Conservation (phyloP, 2,797 vertebrate species). For the Sphaeramia orbicularis region DNA sequence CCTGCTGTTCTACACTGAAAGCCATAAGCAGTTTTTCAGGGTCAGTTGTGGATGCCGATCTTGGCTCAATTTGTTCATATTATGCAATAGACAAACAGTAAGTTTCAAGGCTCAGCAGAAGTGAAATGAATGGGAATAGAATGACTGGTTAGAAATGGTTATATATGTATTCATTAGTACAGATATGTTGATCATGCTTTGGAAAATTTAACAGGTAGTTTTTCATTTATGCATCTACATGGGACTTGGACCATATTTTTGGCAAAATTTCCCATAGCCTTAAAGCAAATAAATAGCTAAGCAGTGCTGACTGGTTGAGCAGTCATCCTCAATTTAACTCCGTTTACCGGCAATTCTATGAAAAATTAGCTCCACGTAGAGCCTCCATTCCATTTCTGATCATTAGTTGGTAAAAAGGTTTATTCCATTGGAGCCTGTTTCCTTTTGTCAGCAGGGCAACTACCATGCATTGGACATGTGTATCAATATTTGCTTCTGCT, state of each 20-base stretch:
- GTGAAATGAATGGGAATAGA: neutral
- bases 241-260: too few relatives aligned
- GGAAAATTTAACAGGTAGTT: too few relatives aligned
- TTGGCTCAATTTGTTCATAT: conserved; percentile 21
- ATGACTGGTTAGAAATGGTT: neutral
- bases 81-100: neutral
- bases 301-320: too few relatives aligned
- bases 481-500: conserved; percentile 66
- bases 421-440: neutral
- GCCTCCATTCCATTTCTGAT: neutral
- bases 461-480: conserved; percentile 24
- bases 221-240: too few relatives aligned
- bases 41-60: conserved; percentile 16
- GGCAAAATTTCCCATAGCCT: too few relatives aligned
- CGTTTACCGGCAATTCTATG: too few relatives aligned
- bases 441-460: conserved; percentile 9
- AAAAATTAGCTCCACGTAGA: too few relatives aligned
- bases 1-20: neutral
- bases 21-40: neutral
- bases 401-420: neutral
- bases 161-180: neutral
- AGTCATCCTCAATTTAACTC: too few relatives aligned
- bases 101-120: neutral
- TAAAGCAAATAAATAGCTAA: too few relatives aligned
- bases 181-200: too few relatives aligned